These are phyloP conservation scores for Solen grandis DNA, from an alignment of 1,140 invertebrate genomes.

Conservation along the genomic window DNA sequence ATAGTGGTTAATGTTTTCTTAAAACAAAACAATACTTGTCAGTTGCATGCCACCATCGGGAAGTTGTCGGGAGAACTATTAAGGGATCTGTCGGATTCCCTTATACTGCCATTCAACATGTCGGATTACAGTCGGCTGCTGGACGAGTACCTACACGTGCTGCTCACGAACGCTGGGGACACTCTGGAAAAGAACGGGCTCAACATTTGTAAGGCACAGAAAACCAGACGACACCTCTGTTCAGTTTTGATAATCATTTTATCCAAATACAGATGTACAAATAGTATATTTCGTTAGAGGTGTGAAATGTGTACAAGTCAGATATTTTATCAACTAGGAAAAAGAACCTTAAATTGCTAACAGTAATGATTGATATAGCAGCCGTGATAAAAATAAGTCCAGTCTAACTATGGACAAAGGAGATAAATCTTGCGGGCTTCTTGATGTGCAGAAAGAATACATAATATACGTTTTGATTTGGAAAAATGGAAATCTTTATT, in stretches of 20 bases:
- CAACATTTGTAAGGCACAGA: constrained; percentile 31
- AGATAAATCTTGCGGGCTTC: too few species aligned
- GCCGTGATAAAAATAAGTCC: too few species aligned
- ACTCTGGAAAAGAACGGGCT: not conserved
- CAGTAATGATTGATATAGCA: too few species aligned
- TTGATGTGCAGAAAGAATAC: too few species aligned
- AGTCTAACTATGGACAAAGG: too few species aligned
- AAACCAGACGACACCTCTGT: not conserved
- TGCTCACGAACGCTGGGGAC: not conserved
- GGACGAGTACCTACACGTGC: not conserved
- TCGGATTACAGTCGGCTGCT: constrained; percentile 52
- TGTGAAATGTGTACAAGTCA: not conserved
- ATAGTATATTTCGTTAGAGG: not conserved
- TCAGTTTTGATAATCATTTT: not conserved
- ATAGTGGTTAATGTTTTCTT: too few species aligned
- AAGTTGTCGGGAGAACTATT: constrained; percentile 74
- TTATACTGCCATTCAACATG: constrained; percentile 76
- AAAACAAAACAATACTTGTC: too few species aligned
- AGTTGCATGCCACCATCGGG: constrained; percentile 43
- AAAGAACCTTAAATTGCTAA: too few species aligned
- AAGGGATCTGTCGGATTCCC: constrained; percentile 75
- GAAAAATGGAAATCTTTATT: not conserved
- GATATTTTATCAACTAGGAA: too few species aligned
- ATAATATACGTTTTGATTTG: too few species aligned
- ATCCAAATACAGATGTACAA: not conserved